Evolutionary conservation across 2,113 vertebrate genomes (phyloP).

Genomic region (Barbus barbus): DNA sequence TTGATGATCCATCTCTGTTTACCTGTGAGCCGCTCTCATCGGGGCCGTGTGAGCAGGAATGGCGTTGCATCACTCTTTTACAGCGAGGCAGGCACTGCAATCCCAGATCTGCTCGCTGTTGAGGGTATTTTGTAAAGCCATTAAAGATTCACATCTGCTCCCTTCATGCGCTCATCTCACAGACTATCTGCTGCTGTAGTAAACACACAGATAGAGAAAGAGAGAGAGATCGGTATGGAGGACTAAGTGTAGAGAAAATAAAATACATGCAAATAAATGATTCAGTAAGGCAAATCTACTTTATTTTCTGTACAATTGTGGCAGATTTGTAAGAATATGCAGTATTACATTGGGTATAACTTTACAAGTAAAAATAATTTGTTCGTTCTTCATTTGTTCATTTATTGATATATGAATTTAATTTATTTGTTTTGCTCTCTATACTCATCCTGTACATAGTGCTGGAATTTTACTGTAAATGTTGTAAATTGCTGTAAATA

Average conservation of each 20-base stretch:
- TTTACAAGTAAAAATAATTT: too few species aligned
- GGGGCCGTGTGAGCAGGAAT: conserved; percentile 1
- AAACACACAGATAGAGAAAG: not conserved
- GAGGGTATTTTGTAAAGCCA: conserved; percentile 38
- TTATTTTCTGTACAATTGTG: not conserved
- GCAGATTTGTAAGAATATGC: not conserved
- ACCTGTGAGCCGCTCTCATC: not conserved
- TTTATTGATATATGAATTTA: not conserved
- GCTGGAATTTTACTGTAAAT: not conserved
- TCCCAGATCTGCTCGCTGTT: conserved; percentile 10
- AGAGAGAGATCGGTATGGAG: too few species aligned
- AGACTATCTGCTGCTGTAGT: conserved; percentile 16
- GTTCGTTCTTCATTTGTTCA: too few species aligned
- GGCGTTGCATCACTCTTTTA: conserved; percentile 19
- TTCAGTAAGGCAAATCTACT: not conserved
- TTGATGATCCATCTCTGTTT: conserved; percentile 47
- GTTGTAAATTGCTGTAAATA: too few species aligned
- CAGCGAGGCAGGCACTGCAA: not conserved
- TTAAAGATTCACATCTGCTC: conserved; percentile 37
- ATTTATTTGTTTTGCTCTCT: not conserved
- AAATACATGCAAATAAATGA: not conserved
- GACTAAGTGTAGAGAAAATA: not conserved
- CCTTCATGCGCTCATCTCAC: not conserved
- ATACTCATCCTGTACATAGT: not conserved
- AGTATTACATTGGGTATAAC: not conserved